Percentiles rank a stretch among this genome's conserved stretches.
Evolutionary conservation across 2,888 invertebrate genomes (phyloP).

Genomic region (Microplitis deprimator): DNA sequence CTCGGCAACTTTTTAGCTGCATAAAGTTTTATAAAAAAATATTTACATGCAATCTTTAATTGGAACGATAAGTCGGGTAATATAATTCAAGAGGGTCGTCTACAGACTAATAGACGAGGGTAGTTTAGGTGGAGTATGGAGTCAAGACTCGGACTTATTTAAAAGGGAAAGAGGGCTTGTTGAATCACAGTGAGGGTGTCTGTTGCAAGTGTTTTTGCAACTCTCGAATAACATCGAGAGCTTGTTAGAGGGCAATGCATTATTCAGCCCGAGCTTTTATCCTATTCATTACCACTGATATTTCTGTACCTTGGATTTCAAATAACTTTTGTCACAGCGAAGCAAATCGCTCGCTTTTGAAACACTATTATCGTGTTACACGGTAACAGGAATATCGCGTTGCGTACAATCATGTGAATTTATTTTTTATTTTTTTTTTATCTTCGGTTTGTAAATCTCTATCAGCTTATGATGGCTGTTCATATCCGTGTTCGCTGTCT

Average conservation of each 20-base stretch:
- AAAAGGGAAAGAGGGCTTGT: conserved; percentile 15
- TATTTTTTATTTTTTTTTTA: conserved; percentile 20
- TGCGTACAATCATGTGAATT: conserved; percentile 18
- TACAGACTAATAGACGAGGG: conserved; percentile 19
- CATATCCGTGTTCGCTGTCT: background rate
- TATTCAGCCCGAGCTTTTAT: conserved; percentile 38
- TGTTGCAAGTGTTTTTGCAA: conserved; percentile 26
- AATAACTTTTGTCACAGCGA: conserved; percentile 32
- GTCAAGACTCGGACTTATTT: conserved; percentile 23
- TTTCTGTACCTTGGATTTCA: conserved; percentile 34
- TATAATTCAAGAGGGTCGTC: conserved; percentile 15
- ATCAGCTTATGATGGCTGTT: background rate
- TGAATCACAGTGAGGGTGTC: conserved; percentile 17
- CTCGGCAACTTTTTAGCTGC: background rate
- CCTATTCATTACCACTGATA: conserved; percentile 41
- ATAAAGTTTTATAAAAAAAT: background rate
- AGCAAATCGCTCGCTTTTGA: conserved; percentile 26
- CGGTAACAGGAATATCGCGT: conserved; percentile 25
- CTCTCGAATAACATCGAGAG: conserved; percentile 27
- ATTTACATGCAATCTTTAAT: conserved; percentile 7
- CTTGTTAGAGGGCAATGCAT: conserved; percentile 38
- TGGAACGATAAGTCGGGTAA: conserved; percentile 9
- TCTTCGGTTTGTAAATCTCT: conserved; percentile 12
- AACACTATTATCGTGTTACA: conserved; percentile 24
- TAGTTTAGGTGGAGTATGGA: background rate